Percentiles rank a stretch among this genome's conserved stretches.
phyloP scores from a whole-genome alignment of 2,797 vertebrate species.

The Sebastes cheni region DNA sequence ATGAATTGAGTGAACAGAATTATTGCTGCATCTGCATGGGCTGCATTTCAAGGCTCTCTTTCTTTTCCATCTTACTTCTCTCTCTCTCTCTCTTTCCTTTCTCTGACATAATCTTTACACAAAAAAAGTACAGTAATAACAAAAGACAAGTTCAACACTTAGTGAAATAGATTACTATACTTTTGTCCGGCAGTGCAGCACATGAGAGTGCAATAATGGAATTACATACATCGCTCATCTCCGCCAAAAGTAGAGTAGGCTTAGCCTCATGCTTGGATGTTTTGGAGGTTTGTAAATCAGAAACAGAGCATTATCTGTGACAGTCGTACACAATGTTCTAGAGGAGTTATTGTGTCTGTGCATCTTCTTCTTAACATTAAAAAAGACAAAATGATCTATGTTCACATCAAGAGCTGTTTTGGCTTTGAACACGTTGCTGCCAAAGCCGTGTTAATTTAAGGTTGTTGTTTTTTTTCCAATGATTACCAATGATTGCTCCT shows the following conservation, averaged over 20 bases:
- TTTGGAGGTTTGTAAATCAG: conserved; percentile 25
- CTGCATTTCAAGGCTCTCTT: conserved; percentile 28
- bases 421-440: not conserved
- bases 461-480: not conserved
- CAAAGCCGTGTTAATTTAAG: not conserved
- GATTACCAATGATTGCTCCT: too few species aligned
- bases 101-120: conserved; percentile 33
- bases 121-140: conserved; percentile 33
- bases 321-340: not conserved
- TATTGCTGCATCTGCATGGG: conserved; percentile 36
- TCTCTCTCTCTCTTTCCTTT: not conserved
- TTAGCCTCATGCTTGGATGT: not conserved
- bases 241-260: not conserved
- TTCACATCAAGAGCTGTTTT: not conserved
- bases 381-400: not conserved
- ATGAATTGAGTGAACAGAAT: conserved; percentile 50
- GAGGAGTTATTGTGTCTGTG: not conserved
- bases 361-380: not conserved
- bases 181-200: conserved; percentile 17
- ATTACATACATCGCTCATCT: conserved; percentile 41
- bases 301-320: not conserved
- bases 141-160: conserved; percentile 32
- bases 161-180: conserved; percentile 50
- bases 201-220: conserved; percentile 10
- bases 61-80: conserved; percentile 3